These are phyloP conservation scores for Willowsia nigromaculata DNA, from an alignment of 2,888 invertebrate species.

Conservation along the genomic window DNA sequence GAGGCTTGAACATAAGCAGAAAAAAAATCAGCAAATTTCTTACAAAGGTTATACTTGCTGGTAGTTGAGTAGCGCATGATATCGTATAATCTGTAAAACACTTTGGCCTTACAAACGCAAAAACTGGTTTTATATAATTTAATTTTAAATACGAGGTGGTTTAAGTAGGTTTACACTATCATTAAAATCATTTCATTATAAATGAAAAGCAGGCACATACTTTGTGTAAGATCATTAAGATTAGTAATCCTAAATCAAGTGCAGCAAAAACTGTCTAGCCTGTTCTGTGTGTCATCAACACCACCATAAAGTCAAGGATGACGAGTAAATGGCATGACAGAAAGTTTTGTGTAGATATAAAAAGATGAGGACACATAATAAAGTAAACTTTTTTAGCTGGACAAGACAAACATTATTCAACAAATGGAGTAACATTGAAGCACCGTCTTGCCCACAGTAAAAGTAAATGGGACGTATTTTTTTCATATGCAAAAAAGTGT, in stretches of 20 bases:
- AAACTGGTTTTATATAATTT: no score
- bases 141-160: no score
- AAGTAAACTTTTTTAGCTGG: background rate
- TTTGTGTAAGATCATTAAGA: background rate
- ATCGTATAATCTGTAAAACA: no score
- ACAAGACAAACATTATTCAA: background rate
- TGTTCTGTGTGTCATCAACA: background rate
- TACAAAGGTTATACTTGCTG: no score
- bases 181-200: no score
- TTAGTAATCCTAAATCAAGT: slow-evolving; percentile 2
- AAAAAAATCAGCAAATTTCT: no score
- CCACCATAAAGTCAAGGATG: slow-evolving; percentile 33
- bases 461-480: slow-evolving; percentile 25
- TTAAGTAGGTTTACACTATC: no score
- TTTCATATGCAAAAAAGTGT: slow-evolving; percentile 41
- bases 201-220: no score
- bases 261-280: background rate
- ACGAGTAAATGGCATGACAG: background rate
- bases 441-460: background rate
- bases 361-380: background rate
- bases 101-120: no score
- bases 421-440: background rate
- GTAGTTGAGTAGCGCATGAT: no score
- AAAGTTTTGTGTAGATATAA: slow-evolving; percentile 9
- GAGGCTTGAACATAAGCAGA: background rate